Evolutionary conservation across 1,140 invertebrate genomes (phyloP), one percentile per base, ranked within the genome.

Genomic region (Pogonomyrmex barbatus): DNA sequence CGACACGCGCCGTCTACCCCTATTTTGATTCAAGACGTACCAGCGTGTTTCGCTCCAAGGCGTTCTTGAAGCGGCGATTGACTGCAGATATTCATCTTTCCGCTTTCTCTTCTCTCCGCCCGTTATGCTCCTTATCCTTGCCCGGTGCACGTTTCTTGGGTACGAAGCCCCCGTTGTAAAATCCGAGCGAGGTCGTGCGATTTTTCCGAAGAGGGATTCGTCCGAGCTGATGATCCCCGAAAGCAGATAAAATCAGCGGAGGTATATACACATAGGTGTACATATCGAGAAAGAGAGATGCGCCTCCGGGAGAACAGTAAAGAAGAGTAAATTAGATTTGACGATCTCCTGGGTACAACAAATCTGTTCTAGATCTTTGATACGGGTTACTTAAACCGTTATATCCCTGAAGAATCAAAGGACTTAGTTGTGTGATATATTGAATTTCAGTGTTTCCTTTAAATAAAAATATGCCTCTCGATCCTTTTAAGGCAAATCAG

Each of bases 321-420:
- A 82, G 78, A 70, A 82, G 52, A 82, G 67, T 82, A 83, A 75
- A 83, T 83, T 83, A 83, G 68, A 83, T 83, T 83, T 83, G 79
- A 83, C 42, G 68, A 83, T 83, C 68, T 83, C 79, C 5, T 39
- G 54, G 54, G 54, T 83, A 75, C 68, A 62, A 73, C 33, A 83
- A 83, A 83, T 83, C 79, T 83, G 54, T 75, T 83, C 30, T 39
- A 17, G 68, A 83, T 75, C 79, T 50, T 60, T 75, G 79, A 83
- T 83, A 73, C 2, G 54, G 42, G 12, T 82, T 82, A 83, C 45
- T 60, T 82, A 82, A n/a, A 14, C 56, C 12, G 30, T 60, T 83
- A 62, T 50, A 73, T 82, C 42, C 68, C 45, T 6, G n/a, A 82
- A 75, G 79, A 62, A 47, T 83, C 79, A 47, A 60, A 73, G n/a